Percentiles rank a stretch among this genome's conserved stretches.
Conservation (phyloP, 2,797 vertebrate species). For the Cetoscarus ocellatus region DNA sequence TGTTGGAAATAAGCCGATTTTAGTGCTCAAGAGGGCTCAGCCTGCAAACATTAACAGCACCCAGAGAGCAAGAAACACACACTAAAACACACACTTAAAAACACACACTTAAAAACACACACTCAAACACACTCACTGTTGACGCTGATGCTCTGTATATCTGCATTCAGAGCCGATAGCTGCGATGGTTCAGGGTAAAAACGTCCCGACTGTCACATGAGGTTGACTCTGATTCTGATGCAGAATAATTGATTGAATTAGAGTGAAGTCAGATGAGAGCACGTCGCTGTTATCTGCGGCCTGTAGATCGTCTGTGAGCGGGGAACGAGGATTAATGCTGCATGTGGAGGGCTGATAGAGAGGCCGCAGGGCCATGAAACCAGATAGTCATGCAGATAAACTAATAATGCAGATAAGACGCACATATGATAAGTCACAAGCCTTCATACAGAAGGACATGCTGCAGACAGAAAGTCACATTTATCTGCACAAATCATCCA, state of each 20-base stretch:
- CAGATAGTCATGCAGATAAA: constrained; percentile 79
- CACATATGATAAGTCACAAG: constrained; percentile 43
- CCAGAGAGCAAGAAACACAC: constrained; percentile 22
- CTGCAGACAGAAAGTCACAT: constrained; percentile 44
- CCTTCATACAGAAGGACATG: constrained; percentile 51
- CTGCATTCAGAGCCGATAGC: constrained; percentile 15
- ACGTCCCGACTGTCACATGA: constrained; percentile 46
- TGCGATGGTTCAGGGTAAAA: neutral
- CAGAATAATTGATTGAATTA: constrained; percentile 73
- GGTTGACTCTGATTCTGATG: constrained; percentile 55
- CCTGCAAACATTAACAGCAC: constrained; percentile 67
- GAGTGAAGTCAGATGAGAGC: constrained; percentile 54
- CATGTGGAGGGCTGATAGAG: constrained; percentile 55
- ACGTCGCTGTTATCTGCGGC: constrained; percentile 68
- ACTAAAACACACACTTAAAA: constrained; percentile 17
- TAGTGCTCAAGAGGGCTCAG: constrained; percentile 65
- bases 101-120: constrained; percentile 19
- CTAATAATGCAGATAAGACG: constrained; percentile 75
- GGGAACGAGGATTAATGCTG: constrained; percentile 63
- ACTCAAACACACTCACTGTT: constrained; percentile 32
- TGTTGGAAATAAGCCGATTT: constrained; percentile 78
- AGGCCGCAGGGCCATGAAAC: constrained; percentile 49
- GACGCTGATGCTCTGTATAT: constrained; percentile 46
- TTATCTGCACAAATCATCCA: constrained; percentile 34
- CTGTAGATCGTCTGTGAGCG: constrained; percentile 64